A percentile compares a stretch with the other conserved stretches of the same genome.
These are phyloP conservation scores for Craseonycteris thonglongyai DNA, from an alignment of 2,113 vertebrate species.

Conservation along the genomic window DNA sequence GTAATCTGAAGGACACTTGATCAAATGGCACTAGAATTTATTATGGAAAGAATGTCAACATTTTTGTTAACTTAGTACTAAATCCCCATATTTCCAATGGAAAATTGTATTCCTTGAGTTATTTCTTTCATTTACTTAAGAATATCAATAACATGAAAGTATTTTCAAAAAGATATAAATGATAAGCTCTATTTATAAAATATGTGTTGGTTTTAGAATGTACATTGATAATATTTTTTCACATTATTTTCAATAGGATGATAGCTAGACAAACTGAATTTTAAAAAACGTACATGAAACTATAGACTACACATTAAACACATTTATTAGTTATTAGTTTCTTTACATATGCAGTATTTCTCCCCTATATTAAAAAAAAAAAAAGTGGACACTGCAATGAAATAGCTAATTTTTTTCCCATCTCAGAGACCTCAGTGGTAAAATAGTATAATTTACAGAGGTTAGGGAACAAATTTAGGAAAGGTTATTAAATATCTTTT, in stretches of 20 bases:
- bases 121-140: neutral
- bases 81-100: neutral
- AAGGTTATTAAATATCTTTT: neutral
- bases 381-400: neutral
- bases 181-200: neutral
- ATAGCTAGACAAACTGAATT: neutral
- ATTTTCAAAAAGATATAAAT: neutral
- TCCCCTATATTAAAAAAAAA: neutral
- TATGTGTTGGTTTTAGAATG: neutral
- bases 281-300: neutral
- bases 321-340: neutral
- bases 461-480: neutral
- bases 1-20: neutral
- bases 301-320: neutral
- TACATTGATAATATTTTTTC: neutral
- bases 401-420: neutral
- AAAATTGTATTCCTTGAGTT: neutral
- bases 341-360: neutral
- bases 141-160: neutral
- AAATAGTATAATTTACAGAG: neutral
- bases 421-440: neutral
- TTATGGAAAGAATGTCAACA: neutral
- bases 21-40: neutral
- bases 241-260: neutral
- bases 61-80: neutral